These are phyloP conservation scores for Pedetes capensis DNA, from an alignment of 2,113 vertebrate species.

Conservation along the genomic window DNA sequence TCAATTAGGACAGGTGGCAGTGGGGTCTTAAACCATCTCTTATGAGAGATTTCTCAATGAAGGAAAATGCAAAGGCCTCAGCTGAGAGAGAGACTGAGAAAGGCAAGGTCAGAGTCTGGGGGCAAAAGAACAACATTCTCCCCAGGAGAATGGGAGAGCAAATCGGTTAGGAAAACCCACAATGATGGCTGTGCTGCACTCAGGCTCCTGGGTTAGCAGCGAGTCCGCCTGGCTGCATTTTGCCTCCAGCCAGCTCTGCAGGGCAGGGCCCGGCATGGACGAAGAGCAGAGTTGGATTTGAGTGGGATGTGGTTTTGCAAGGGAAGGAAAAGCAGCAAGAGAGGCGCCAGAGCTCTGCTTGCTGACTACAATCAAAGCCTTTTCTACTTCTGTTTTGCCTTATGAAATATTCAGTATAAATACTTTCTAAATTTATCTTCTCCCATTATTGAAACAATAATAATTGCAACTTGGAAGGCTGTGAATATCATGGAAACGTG, in stretches of 20 bases:
- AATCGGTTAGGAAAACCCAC: fast-evolving
- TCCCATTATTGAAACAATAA: slow-evolving; percentile 17
- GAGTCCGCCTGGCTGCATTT: background rate
- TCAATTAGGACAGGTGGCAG: no score
- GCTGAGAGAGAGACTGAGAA: background rate
- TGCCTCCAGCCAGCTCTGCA: background rate
- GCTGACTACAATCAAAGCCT: background rate
- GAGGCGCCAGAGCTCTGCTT: background rate
- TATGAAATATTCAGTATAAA: slow-evolving; percentile 54
- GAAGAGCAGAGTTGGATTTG: background rate
- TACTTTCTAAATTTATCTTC: slow-evolving; percentile 20
- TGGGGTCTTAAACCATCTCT: background rate
- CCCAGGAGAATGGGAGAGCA: background rate
- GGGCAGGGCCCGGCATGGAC: background rate
- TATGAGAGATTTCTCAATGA: background rate
- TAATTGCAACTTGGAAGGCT: background rate
- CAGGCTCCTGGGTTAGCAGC: background rate
- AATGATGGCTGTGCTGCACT: fast-evolving
- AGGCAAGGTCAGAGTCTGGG: background rate
- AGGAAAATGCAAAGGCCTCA: background rate
- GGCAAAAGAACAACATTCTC: background rate
- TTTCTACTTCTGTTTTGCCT: background rate
- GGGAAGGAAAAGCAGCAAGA: background rate
- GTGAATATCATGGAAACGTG: background rate
- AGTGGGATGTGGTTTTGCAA: background rate